phyloP scores from a whole-genome alignment of 2,888 invertebrate genomes.

The Drosophila pegasa region DNA sequence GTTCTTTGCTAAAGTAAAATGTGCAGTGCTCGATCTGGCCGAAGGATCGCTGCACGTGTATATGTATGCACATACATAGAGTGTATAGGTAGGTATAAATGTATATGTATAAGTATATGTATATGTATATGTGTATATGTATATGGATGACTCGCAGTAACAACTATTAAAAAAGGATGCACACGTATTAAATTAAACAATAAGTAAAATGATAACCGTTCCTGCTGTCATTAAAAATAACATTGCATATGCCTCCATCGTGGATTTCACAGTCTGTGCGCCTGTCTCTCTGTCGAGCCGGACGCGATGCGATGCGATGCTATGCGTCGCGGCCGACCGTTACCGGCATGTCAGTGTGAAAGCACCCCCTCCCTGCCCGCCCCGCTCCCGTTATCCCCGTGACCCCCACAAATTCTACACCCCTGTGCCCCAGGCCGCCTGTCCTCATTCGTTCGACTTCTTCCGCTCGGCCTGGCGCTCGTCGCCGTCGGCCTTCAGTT shows the following conservation, averaged over 20 bases:
- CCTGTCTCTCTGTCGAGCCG: neutral
- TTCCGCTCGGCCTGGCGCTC: constrained; percentile 72
- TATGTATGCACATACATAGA: constrained; percentile 4
- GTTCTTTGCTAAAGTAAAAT: constrained; percentile 36
- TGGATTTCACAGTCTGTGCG: constrained; percentile 1
- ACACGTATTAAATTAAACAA: constrained; percentile 37
- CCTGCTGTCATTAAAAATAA: constrained; percentile 54
- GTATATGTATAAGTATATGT: constrained; percentile 13
- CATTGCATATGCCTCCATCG: constrained; percentile 47
- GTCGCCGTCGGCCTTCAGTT: constrained; percentile 66
- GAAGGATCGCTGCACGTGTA: constrained; percentile 1
- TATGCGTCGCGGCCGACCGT: too few relatives aligned
- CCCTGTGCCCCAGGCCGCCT: constrained; percentile 2
- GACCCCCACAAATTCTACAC: constrained; percentile 22
- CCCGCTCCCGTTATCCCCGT: neutral
- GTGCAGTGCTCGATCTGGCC: constrained; percentile 2
- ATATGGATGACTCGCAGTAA: constrained; percentile 31
- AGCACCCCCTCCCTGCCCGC: constrained; percentile 3
- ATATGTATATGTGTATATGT: constrained; percentile 13
- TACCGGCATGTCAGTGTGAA: constrained; percentile 1
- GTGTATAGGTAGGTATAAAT: neutral
- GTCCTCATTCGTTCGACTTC: constrained; percentile 19
- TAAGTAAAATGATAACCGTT: constrained; percentile 53
- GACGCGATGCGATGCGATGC: too few relatives aligned
- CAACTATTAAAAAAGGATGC: constrained; percentile 42